phyloP scores from a whole-genome alignment of 1,140 invertebrate species.

The Linepithema humile region DNA sequence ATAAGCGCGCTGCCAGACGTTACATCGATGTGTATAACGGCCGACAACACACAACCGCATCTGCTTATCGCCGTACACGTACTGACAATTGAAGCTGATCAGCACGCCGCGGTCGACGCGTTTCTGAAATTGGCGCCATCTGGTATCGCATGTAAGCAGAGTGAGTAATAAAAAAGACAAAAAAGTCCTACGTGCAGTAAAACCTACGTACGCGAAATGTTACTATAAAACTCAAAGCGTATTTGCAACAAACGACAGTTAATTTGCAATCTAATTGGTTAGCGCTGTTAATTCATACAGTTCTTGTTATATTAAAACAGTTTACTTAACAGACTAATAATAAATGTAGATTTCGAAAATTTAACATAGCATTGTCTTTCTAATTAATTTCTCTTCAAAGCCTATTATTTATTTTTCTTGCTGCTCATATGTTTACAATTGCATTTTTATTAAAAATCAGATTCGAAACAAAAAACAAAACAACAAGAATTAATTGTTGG shows the following conservation, averaged over 20 bases:
- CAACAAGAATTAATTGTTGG: too few species aligned
- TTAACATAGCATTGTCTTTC: not conserved
- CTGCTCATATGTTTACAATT: too few species aligned
- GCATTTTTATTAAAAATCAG: too few species aligned
- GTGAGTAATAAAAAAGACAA: not conserved
- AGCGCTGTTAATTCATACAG: not conserved
- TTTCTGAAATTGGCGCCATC: slow-evolving; percentile 19
- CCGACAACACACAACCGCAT: not conserved
- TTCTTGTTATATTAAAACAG: not conserved
- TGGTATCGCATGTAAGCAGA: not conserved
- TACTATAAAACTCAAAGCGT: not conserved
- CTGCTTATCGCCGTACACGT: slow-evolving; percentile 44
- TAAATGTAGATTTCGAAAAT: not conserved
- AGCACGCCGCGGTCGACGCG: not conserved
- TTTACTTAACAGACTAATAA: not conserved
- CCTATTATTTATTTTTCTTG: too few species aligned
- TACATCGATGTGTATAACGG: not conserved
- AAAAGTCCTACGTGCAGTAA: too few species aligned
- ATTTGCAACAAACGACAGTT: not conserved
- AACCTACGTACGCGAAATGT: not conserved
- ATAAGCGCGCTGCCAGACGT: slow-evolving; percentile 5
- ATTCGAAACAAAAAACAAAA: too few species aligned
- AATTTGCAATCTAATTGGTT: not conserved
- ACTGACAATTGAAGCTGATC: slow-evolving; percentile 54
- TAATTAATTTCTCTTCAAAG: not conserved